Base-by-base conservation (phyloP, 2,888 invertebrate genomes). In the Mythimna lalbum region DNA sequence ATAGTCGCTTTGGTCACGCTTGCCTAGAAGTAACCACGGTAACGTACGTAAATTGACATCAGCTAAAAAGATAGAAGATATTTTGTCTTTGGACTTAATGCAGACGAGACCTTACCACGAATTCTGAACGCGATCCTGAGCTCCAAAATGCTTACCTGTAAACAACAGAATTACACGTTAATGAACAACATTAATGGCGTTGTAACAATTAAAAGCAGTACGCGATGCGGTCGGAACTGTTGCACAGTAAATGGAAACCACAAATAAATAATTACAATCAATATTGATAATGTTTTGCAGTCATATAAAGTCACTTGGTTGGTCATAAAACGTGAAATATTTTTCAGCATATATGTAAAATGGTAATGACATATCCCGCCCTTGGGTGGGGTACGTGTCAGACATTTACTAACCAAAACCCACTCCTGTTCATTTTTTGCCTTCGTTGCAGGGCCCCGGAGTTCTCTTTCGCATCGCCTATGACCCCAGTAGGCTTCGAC, bases 111-210 rank as follows among this genome's bases (percentile, higher is more conserved):
- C 39, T 4, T 4, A 39, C 10, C 9, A 36, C 4, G 36, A 9
- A 7, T 36, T 3, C 12, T 36, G 10, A 36, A 36, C 39, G 39
- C 14, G 39, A 14, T 12, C 27, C 59, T 31, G 43, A 7, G 50
- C 9, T 50, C 21, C 39, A 33, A 43, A 19, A 56, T 36, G 33
- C n/a, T 78, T 80, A 83, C 83, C 83, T 83, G 83, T 59, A 80
- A 83, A 85, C 52, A 80, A 75, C 7, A 72, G 1, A 62, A 74
- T 55, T 31, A 69, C 31, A 50, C 43, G 64, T 84, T 79, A 84
- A 76, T 74, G 7, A 65, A 70, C 39, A 57, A 39, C 57, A 68
- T 70, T 53, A 66, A 76, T 56, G 39, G n/a, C 55, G 53, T 43
- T 49, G 53, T 27, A 33, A 62, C 53, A 70, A 69, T 74, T 78